A percentile compares a stretch with the other conserved stretches of the same genome.
Evolutionary conservation across 2,888 invertebrate species (phyloP).

Genomic region (Lasioglossum figueresi): DNA sequence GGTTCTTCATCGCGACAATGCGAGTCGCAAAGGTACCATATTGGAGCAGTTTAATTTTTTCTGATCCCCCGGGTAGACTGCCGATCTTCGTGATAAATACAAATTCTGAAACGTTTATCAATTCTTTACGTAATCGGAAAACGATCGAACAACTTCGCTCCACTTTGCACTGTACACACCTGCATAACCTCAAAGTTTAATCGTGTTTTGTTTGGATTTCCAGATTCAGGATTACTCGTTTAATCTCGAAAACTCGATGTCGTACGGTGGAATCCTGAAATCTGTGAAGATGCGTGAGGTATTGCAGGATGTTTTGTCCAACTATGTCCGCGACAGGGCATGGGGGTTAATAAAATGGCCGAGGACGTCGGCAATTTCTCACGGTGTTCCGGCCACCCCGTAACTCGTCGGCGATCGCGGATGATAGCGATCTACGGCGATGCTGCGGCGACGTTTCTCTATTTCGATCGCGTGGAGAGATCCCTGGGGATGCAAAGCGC

Average conservation of each 20-base stretch:
- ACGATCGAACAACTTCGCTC: too few species aligned
- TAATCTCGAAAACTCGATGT: too few species aligned
- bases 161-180: too few species aligned
- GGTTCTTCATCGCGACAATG: neutral
- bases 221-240: neutral
- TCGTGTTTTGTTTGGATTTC: neutral
- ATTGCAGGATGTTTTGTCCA: neutral
- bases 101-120: too few species aligned
- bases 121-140: too few species aligned
- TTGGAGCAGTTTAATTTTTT: too few species aligned
- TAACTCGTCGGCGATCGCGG: conserved; percentile 2
- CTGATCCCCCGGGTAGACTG: too few species aligned
- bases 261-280: neutral
- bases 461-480: conserved; percentile 52
- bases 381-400: neutral
- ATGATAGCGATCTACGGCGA: conserved; percentile 30
- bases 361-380: neutral
- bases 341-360: neutral
- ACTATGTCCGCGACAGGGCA: neutral
- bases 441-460: conserved; percentile 21
- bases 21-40: neutral
- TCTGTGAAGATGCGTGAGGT: neutral
- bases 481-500: conserved; percentile 40
- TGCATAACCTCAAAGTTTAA: neutral
- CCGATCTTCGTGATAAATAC: too few species aligned